Evolutionary conservation across 64 coral and sea anemone genomes (phyloP).

Genomic region (Pocillopora damicornis): DNA sequence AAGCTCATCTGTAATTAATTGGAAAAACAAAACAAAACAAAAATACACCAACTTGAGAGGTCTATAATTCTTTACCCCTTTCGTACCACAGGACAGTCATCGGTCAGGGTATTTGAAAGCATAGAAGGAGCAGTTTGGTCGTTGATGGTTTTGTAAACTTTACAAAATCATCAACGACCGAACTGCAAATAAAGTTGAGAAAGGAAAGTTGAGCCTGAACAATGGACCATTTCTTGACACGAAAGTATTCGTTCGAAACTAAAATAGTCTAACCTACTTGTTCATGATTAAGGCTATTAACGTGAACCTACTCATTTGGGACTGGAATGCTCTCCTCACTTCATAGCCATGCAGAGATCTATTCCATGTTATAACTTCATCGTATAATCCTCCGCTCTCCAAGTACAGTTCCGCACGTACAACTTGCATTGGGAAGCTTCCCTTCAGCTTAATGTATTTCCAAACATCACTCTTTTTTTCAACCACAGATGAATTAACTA

Average conservation of each 20-base stretch:
- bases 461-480: not conserved
- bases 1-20: constrained; percentile 6
- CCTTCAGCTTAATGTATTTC: not conserved
- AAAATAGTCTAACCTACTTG: too few species aligned
- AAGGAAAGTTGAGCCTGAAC: too few species aligned
- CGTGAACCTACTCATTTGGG: constrained; percentile 46
- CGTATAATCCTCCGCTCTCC: constrained; percentile 26
- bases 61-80: too few species aligned
- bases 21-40: not conserved
- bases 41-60: not conserved
- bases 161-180: too few species aligned
- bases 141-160: too few species aligned
- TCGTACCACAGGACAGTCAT: too few species aligned
- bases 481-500: not conserved
- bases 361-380: constrained; percentile 43
- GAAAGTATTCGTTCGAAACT: too few species aligned
- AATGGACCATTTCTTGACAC: too few species aligned
- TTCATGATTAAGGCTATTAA: too few species aligned
- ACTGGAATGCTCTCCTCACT: constrained; percentile 30
- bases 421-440: not conserved
- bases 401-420: constrained; percentile 7
- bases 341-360: constrained; percentile 12
- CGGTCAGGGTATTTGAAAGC: too few species aligned
- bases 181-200: too few species aligned
- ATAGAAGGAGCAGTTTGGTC: too few species aligned